Conservation (phyloP, 2,888 invertebrate genomes). For the Drosophila neotestacea region DNA sequence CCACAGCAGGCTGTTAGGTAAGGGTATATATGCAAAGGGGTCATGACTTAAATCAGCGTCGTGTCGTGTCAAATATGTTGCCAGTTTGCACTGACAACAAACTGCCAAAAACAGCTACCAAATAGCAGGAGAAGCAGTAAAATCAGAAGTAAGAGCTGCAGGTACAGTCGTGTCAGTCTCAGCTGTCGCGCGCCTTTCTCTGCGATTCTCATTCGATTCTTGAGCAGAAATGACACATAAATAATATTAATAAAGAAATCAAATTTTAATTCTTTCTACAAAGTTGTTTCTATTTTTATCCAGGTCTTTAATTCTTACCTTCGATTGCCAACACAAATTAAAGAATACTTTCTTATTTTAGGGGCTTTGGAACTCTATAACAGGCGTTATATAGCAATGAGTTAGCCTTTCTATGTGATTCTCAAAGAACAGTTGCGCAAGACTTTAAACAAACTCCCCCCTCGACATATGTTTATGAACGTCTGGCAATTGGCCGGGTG, state of each 20-base stretch:
- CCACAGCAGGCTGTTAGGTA: slow-evolving; percentile 9
- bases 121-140: background rate
- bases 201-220: background rate
- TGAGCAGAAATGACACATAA: background rate
- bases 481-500: slow-evolving; percentile 46
- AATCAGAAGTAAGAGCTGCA: slow-evolving; percentile 11
- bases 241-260: background rate
- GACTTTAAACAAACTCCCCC: slow-evolving; percentile 45
- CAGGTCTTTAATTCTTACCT: too few species aligned
- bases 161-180: slow-evolving; percentile 32
- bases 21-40: slow-evolving; percentile 16
- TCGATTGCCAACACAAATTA: too few species aligned
- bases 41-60: slow-evolving; percentile 61
- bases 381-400: background rate
- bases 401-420: background rate
- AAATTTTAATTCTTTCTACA: too few species aligned
- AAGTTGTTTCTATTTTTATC: too few species aligned
- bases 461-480: slow-evolving; percentile 70
- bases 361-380: background rate
- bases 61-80: slow-evolving; percentile 70
- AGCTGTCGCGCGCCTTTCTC: slow-evolving; percentile 1
- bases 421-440: slow-evolving; percentile 18
- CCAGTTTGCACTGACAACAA: slow-evolving; percentile 52
- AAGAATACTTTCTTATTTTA: background rate
- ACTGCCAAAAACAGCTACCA: slow-evolving; percentile 35